Evolutionary conservation across 1,140 invertebrate species (phyloP), one percentile per base, ranked within the genome.

Genomic region (Leptopilina clavipes): DNA sequence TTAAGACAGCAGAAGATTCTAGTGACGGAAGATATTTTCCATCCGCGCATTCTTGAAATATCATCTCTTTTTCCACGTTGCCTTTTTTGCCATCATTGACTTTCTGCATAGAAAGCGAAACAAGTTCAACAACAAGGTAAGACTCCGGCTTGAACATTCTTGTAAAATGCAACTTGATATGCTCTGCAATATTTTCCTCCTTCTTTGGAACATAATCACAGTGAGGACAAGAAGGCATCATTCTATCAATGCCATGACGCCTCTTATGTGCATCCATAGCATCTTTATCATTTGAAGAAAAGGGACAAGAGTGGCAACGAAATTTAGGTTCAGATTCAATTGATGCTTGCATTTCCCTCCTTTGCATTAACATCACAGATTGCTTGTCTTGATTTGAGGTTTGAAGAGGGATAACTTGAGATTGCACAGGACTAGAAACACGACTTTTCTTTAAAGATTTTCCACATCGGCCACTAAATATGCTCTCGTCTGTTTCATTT

Each of bases 191-290:
- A 75, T 96, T 94, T 84, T 96, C 94, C 11, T 92, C 93, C 84
- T 96, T 95, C 0, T 94, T 93, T 2, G 95, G 95, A 19, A 94
- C 94, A 86, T 96, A 96, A 89, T 96, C 95, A 89, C 96, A 97
- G 85, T 95, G 94, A n/a, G 94, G 93, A 89, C 96, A 97, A 6
- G 88, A 81, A 7, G 81, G 93, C 90, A 85, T 95, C 92, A 87
- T 91, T 89, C 92, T 92, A 72, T 91, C 91, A 8, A 91, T 91
- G 59, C 91, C 92, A 83, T 97, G 96, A 52, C 95, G 92, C 82
- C 93, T 93, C 70, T 94, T 93, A 83, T 97, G 96, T 82, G 93
- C 94, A 48, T 93, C 93, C 37, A 97, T 90, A 2, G 93, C 92
- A 74, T 97, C 95, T 83, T 94, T 93, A 8, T 95, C 91, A 12